Conservation (phyloP, 2,113 vertebrate species). For the Tragelaphus imberbis region DNA sequence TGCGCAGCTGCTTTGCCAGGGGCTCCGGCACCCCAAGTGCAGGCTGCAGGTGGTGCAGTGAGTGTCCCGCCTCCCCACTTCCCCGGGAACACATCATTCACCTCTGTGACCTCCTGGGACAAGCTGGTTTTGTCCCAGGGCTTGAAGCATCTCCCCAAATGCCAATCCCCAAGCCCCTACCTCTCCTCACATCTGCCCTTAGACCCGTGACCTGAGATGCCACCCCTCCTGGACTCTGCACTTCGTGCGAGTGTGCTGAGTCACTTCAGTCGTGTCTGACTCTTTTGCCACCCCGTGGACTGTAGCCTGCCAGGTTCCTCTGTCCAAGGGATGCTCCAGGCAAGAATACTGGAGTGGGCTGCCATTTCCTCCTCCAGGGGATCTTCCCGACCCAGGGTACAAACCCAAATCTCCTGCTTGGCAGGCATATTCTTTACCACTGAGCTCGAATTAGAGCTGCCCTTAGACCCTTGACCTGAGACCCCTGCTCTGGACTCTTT, state of each 20-base stretch:
- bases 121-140: background rate
- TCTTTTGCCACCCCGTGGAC: background rate
- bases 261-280: background rate
- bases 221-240: background rate
- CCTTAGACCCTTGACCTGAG: background rate
- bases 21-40: constrained; percentile 51
- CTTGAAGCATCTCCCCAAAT: background rate
- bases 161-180: background rate
- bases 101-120: background rate
- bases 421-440: background rate
- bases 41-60: constrained; percentile 59
- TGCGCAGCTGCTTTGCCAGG: background rate
- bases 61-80: background rate
- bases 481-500: background rate
- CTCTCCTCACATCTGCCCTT: background rate
- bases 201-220: background rate
- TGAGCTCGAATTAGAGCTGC: background rate
- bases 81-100: accelerated
- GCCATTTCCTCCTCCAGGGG: background rate
- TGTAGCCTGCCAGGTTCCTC: background rate
- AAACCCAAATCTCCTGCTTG: background rate
- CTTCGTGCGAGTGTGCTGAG: background rate
- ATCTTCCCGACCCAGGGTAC: background rate
- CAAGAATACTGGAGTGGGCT: background rate
- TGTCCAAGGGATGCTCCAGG: background rate